phyloP scores from a whole-genome alignment of 2,113 vertebrate genomes.

The Thalassarche chlororhynchos region DNA sequence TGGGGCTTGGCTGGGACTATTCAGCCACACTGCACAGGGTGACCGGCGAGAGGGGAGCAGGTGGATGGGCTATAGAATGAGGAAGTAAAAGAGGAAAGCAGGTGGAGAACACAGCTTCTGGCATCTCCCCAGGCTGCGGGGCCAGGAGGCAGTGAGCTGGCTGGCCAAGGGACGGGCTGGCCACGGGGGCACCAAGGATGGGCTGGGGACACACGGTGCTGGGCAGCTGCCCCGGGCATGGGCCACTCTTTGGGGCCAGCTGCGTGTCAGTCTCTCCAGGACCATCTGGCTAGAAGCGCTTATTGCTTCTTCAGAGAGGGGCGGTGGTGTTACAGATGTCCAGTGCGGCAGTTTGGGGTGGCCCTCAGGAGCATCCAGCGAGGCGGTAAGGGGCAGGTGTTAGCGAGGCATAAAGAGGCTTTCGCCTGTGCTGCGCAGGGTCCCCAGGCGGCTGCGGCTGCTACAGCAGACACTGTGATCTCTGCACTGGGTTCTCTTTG shows the following conservation, averaged over 20 bases:
- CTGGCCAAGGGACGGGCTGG: neutral
- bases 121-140: too few species aligned
- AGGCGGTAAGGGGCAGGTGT: neutral
- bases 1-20: neutral
- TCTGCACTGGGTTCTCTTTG: fast-evolving
- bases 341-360: neutral
- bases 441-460: fast-evolving
- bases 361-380: neutral
- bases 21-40: neutral
- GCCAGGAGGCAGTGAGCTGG: neutral
- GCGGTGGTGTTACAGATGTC: fast-evolving
- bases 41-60: neutral
- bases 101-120: neutral
- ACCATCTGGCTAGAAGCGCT: fast-evolving
- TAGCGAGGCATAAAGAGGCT: fast-evolving
- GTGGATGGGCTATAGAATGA: neutral
- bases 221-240: neutral
- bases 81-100: neutral
- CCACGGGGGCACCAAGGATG: neutral
- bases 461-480: neutral
- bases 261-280: neutral
- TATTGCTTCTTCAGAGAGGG: neutral
- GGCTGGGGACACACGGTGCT: neutral
- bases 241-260: neutral
- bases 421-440: fast-evolving